Evolutionary conservation across 2,888 invertebrate genomes (phyloP).

Genomic region (Drosophila imparisetae): DNA sequence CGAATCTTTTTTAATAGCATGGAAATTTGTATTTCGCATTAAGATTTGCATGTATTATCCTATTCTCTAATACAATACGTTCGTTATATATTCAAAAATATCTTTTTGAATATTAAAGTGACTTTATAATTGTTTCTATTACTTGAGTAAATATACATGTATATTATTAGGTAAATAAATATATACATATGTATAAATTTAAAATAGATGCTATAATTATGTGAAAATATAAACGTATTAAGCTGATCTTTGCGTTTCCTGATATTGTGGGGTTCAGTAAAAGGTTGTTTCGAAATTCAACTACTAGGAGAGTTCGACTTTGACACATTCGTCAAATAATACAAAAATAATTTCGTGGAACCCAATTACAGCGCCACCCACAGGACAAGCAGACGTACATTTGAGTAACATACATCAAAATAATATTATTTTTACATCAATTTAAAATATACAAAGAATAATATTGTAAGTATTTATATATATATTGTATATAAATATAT

Average conservation of each 20-base stretch:
- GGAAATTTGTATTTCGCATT: neutral
- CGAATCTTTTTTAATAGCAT: constrained; percentile 3
- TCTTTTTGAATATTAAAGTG: neutral
- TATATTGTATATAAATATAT: neutral
- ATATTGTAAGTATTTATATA: neutral
- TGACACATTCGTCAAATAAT: neutral
- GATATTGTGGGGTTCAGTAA: neutral
- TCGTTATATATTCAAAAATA: constrained; percentile 2
- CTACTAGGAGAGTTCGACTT: neutral
- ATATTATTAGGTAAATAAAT: neutral
- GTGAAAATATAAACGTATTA: neutral
- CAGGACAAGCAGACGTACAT: neutral
- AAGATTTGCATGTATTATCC: neutral
- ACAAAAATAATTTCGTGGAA: neutral
- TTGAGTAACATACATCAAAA: neutral
- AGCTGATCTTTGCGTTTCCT: neutral
- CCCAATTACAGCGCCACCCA: neutral
- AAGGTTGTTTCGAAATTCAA: neutral
- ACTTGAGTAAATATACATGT: neutral
- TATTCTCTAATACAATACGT: neutral
- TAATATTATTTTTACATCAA: neutral
- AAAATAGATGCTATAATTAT: neutral
- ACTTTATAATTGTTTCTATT: neutral
- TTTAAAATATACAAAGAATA: neutral
- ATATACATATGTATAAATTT: neutral